Evolutionary conservation across 2,797 vertebrate genomes (phyloP).

Genomic region (Sebastes minor): DNA sequence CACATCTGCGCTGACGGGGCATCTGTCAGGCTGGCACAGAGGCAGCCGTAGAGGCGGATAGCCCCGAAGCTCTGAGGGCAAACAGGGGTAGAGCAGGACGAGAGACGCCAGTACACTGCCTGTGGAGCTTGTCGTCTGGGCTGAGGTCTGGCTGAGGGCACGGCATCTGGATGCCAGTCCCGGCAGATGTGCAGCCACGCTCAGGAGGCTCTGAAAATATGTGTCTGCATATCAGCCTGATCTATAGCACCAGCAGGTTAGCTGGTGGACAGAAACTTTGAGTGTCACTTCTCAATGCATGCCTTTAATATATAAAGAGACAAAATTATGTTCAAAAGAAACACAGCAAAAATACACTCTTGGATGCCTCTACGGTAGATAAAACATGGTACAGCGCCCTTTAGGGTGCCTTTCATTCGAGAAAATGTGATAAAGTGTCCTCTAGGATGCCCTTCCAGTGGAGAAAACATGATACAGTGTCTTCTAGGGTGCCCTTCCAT

Average conservation of each 20-base stretch:
- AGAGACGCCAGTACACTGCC: conserved; percentile 42
- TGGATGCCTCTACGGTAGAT: too few relatives aligned
- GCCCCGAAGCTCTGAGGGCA: conserved; percentile 45
- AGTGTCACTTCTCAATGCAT: not conserved
- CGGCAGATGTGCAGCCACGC: conserved; percentile 50
- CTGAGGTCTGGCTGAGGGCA: conserved; percentile 56
- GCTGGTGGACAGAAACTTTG: conserved; percentile 11
- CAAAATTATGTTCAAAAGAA: too few relatives aligned
- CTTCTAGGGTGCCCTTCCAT: too few relatives aligned
- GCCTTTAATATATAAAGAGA: not conserved
- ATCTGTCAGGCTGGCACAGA: conserved; percentile 77
- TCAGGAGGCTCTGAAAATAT: conserved; percentile 42
- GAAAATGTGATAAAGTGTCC: fast-evolving
- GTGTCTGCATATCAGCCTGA: conserved; percentile 8
- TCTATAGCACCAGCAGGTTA: not conserved
- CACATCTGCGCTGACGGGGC: conserved; percentile 75
- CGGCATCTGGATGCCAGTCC: conserved; percentile 59
- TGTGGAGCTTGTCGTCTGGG: conserved; percentile 53
- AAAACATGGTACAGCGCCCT: too few relatives aligned
- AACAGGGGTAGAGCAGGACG: conserved; percentile 17
- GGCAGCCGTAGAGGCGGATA: conserved; percentile 30
- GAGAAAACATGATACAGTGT: too few relatives aligned
- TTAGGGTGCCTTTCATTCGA: too few relatives aligned
- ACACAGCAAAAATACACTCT: too few relatives aligned
- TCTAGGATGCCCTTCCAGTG: too few relatives aligned